phyloP scores from a whole-genome alignment of 2,888 invertebrate species.

The Cephus sareptanus region DNA sequence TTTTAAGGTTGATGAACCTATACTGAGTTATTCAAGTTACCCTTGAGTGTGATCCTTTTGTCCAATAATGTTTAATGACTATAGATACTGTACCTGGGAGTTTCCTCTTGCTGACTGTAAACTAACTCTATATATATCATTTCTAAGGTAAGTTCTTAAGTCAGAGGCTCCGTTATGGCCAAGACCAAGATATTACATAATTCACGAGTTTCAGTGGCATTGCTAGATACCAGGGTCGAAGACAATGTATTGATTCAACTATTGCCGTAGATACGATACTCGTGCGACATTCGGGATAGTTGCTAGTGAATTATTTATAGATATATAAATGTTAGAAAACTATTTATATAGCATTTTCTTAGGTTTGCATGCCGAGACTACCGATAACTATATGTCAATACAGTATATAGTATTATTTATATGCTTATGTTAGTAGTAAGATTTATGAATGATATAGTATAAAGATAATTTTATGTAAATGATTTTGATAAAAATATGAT shows the following conservation, averaged over 20 bases:
- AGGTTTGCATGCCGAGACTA: no score
- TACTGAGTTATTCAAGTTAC: not conserved
- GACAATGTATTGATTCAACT: conserved; percentile 9
- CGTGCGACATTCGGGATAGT: not conserved
- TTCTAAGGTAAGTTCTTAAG: not conserved
- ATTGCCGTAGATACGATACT: not conserved
- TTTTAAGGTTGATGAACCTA: not conserved
- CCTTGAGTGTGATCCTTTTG: not conserved
- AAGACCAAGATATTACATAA: not conserved
- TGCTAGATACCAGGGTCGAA: conserved; percentile 1
- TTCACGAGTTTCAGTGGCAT: conserved; percentile 1
- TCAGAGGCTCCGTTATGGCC: not conserved
- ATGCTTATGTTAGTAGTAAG: not conserved
- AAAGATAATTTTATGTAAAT: not conserved
- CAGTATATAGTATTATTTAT: not conserved
- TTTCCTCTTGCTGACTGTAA: not conserved
- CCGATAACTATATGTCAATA: not conserved
- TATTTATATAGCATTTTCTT: no score
- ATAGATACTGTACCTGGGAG: not conserved
- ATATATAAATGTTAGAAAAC: no score
- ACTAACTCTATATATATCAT: not conserved
- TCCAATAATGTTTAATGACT: not conserved
- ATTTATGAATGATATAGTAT: not conserved
- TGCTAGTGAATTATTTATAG: not conserved
- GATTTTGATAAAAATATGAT: not conserved